These are phyloP conservation scores for Saguinus midas DNA, from an alignment of 2,113 vertebrate species.

Conservation along the genomic window DNA sequence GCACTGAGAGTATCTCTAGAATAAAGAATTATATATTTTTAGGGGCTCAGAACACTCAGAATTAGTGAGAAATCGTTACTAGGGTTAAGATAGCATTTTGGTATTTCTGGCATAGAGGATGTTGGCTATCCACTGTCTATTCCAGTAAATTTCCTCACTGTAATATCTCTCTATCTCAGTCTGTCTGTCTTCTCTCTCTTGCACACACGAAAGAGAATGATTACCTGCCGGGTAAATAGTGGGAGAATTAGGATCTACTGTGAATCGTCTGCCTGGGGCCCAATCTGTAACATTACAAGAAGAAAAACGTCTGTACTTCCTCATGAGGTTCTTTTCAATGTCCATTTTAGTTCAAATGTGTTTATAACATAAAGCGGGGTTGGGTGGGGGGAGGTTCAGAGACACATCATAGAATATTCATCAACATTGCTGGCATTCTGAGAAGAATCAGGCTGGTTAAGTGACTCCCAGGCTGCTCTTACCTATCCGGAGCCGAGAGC, in stretches of 20 bases:
- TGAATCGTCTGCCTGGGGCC: not conserved
- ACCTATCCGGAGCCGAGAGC: constrained; percentile 34
- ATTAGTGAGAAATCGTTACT: not conserved
- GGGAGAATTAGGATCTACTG: not conserved
- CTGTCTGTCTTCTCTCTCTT: not conserved
- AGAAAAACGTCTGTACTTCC: not conserved
- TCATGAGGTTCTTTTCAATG: not conserved
- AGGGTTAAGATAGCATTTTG: not conserved
- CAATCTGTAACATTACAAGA: not conserved
- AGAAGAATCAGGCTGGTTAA: constrained; percentile 25
- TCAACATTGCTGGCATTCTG: constrained; percentile 58
- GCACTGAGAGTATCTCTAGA: not conserved
- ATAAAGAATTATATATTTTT: not conserved
- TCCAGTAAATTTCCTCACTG: not conserved
- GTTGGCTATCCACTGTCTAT: not conserved
- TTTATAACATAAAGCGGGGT: not conserved
- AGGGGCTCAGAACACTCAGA: not conserved
- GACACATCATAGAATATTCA: not conserved
- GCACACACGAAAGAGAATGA: no score
- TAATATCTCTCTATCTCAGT: not conserved
- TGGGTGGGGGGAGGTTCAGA: constrained; percentile 43
- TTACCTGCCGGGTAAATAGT: not conserved
- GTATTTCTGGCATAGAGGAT: not conserved
- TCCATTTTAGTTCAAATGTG: not conserved
- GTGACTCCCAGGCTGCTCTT: constrained; percentile 4